Base-by-base conservation (phyloP, 2,113 vertebrate species). In the Coptodon bakossiorum region DNA sequence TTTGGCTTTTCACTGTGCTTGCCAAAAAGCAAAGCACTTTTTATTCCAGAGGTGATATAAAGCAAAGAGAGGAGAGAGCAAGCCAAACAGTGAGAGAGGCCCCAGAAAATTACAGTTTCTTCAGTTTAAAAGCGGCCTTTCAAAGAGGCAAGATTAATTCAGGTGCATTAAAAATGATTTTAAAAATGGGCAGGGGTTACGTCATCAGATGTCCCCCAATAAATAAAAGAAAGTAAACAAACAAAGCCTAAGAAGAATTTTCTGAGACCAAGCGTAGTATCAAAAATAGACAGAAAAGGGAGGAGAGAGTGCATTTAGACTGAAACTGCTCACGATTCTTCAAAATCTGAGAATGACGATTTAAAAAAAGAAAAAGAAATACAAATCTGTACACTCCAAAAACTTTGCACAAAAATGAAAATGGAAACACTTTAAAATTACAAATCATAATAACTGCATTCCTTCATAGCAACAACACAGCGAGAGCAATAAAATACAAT, bases 1-100 rank as follows among this genome's bases (percentile, higher is more conserved):
- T 84, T 71, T 59, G 45, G 9, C 36, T 71, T 81, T 82, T 36
- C 6, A 10, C 61, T 24, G 45, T 31, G 9, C 2, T 29, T 27
- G 83, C 79, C 90, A 90, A 79, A 80, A 90, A 85, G 27, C 14
- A 63, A 82, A 83, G 82, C 82, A 86, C 54, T 87, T 93, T 90
- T 81, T 59, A 86, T 91, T 81, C 48, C 7, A 40, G 56, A 84
- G 79, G 81, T 71, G 88, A 83, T 81, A 87, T 57, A 78, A 81
- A 81, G 22, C 71, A 29, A 17, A 82, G 40, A 61, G 11, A 56
- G 11, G 45, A 59, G 61, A 66, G 59, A 61, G 34, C 1, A 50
- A 85, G 87, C 63, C 83, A 66, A 59, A 3, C 71, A 12, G 17
- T 53, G 13, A 63, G 10, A 38, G 57, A 71, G 63, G 57, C 81